phyloP scores from a whole-genome alignment of 2,888 invertebrate genomes.

The Empis livida region DNA sequence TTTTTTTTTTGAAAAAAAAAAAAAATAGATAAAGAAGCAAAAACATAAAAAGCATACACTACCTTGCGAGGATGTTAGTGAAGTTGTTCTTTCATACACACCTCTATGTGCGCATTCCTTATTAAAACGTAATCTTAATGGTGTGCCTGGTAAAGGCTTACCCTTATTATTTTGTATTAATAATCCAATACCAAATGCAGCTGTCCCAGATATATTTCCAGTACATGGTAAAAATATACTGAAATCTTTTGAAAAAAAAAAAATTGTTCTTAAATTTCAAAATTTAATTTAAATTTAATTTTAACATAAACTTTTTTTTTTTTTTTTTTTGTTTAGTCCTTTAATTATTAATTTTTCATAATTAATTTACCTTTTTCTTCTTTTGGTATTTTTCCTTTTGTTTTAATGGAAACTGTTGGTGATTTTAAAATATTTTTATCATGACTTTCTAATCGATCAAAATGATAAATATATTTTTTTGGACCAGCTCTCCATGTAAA shows the following conservation, averaged over 20 bases:
- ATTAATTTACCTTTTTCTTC: conserved; percentile 60
- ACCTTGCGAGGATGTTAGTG: conserved; percentile 36
- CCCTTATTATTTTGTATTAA: conserved; percentile 70
- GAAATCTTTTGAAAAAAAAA: conserved; percentile 66
- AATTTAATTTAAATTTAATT: neutral
- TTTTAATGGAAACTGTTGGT: conserved; percentile 78
- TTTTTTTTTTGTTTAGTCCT: neutral
- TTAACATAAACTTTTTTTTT: neutral
- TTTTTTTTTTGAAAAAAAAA: conserved; percentile 7
- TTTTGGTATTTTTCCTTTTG: conserved; percentile 72
- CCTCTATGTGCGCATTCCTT: conserved; percentile 90
- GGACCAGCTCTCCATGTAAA: conserved; percentile 80
- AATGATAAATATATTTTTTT: conserved; percentile 74
- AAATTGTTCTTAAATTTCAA: neutral
- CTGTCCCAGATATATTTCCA: conserved; percentile 77
- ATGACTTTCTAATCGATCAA: conserved; percentile 71
- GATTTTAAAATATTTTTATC: conserved; percentile 73
- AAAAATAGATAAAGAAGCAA: conserved; percentile 7
- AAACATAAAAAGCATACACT: conserved; percentile 24
- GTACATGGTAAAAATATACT: conserved; percentile 78
- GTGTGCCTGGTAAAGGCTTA: conserved; percentile 72
- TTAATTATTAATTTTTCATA: too few species aligned
- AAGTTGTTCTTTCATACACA: conserved; percentile 50
- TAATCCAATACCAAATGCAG: conserved; percentile 75
- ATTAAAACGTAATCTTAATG: conserved; percentile 70